A percentile compares a stretch with the other conserved stretches of the same genome.
phyloP scores from a whole-genome alignment of 2,113 vertebrate genomes.

The Perca flavescens region DNA sequence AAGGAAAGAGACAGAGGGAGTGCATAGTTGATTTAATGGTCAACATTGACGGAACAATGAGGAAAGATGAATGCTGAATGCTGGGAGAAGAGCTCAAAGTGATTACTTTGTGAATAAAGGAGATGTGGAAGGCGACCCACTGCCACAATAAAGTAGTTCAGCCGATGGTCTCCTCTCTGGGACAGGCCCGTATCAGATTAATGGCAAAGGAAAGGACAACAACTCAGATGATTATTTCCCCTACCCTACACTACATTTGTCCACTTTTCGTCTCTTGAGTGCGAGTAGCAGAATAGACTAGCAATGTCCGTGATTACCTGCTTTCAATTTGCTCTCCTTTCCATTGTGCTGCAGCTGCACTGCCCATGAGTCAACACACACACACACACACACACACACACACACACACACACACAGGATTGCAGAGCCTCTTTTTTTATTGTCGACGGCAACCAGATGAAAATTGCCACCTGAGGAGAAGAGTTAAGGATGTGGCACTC shows the following conservation, averaged over 20 bases:
- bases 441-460: constrained; percentile 39
- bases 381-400: constrained; percentile 43
- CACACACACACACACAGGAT: constrained; percentile 38
- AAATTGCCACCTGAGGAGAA: constrained; percentile 55
- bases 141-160: constrained; percentile 45
- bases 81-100: constrained; percentile 5
- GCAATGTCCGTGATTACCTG: constrained; percentile 66
- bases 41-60: background rate
- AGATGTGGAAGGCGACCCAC: background rate
- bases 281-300: constrained; percentile 50
- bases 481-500: constrained; percentile 22
- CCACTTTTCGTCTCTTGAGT: constrained; percentile 56
- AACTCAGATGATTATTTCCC: constrained; percentile 63
- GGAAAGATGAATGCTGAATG: background rate
- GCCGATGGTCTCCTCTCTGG: constrained; percentile 27
- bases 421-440: constrained; percentile 52
- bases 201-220: constrained; percentile 54
- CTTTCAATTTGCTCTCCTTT: constrained; percentile 61
- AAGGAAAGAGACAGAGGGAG: background rate
- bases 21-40: constrained; percentile 13
- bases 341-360: constrained; percentile 51
- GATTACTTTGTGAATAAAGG: constrained; percentile 38
- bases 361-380: constrained; percentile 59
- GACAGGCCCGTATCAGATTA: constrained; percentile 56
- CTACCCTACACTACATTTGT: constrained; percentile 60